Conservation (phyloP, 2,113 vertebrate species). For the Actenoides lindsayi region DNA sequence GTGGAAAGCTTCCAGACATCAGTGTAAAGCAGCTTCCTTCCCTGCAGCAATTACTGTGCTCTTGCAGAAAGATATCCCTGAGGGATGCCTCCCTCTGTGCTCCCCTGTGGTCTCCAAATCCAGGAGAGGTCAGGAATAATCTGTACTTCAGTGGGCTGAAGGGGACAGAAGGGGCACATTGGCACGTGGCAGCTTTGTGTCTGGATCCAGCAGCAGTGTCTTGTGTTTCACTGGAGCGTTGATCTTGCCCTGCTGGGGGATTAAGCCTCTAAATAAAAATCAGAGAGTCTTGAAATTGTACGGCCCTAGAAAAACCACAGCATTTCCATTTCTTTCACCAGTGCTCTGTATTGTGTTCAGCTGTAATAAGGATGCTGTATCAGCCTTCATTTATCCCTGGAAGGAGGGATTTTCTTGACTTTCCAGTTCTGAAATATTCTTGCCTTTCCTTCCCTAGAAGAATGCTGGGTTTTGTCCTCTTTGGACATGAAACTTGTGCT, state of each 20-base stretch:
- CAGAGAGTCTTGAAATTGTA: background rate
- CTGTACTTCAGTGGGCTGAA: background rate
- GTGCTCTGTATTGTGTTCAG: background rate
- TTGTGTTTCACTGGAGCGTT: background rate
- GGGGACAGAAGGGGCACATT: background rate
- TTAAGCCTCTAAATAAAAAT: background rate
- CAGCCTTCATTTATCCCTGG: background rate
- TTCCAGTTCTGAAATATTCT: background rate
- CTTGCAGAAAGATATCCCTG: background rate
- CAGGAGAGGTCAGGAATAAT: background rate
- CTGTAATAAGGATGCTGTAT: background rate
- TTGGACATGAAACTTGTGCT: background rate
- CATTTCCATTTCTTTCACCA: background rate
- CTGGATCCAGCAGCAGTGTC: background rate
- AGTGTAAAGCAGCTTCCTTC: background rate
- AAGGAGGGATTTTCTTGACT: background rate
- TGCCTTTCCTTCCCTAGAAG: background rate
- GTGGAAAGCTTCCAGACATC: background rate
- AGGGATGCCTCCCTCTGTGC: background rate
- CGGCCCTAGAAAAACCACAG: background rate
- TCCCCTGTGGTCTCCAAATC: background rate
- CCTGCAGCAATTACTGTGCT: background rate
- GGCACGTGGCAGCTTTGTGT: background rate
- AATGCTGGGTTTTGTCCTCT: background rate
- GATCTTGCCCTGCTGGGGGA: background rate